Evolutionary conservation across 2,888 invertebrate species (phyloP).

Genomic region (Drosophila rellima): DNA sequence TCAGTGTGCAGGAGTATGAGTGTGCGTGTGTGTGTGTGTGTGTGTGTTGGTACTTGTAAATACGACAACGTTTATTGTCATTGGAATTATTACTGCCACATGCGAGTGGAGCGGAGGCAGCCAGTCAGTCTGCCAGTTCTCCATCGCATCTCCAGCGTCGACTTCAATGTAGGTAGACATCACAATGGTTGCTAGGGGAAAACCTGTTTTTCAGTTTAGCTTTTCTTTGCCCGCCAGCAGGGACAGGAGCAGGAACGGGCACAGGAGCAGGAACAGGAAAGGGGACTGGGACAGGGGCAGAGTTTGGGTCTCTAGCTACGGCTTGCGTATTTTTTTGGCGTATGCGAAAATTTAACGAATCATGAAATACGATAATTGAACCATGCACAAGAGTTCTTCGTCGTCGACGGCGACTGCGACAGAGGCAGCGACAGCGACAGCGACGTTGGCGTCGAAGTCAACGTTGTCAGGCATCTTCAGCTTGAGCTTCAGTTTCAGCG

Average conservation of each 20-base stretch:
- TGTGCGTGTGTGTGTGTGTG: slow-evolving; percentile 32
- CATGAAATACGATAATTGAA: slow-evolving; percentile 85
- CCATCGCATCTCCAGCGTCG: slow-evolving; percentile 47
- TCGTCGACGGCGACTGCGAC: slow-evolving; percentile 34
- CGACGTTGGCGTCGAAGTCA: too few relatives aligned
- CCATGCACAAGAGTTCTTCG: slow-evolving; percentile 83
- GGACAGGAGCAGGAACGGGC: background rate
- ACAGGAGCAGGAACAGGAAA: background rate
- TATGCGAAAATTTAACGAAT: slow-evolving; percentile 85
- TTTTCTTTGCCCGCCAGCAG: slow-evolving; percentile 61
- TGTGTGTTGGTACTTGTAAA: slow-evolving; percentile 72
- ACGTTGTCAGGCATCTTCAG: too few relatives aligned
- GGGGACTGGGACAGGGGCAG: background rate
- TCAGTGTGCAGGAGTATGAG: slow-evolving; percentile 54
- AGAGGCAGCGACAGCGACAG: slow-evolving; percentile 5
- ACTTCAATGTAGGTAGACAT: slow-evolving; percentile 70
- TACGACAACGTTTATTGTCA: slow-evolving; percentile 82
- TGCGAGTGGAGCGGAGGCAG: slow-evolving; percentile 49
- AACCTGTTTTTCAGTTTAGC: slow-evolving; percentile 75
- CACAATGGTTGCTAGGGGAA: slow-evolving; percentile 79
- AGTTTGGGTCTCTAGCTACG: slow-evolving; percentile 40
- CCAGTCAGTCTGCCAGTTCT: slow-evolving; percentile 44
- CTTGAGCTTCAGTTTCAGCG: too few relatives aligned
- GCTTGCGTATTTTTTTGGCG: slow-evolving; percentile 73
- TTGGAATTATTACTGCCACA: slow-evolving; percentile 79